These are phyloP conservation scores for Microdon myrmicae DNA, from an alignment of 2,888 invertebrate species.

Conservation along the genomic window DNA sequence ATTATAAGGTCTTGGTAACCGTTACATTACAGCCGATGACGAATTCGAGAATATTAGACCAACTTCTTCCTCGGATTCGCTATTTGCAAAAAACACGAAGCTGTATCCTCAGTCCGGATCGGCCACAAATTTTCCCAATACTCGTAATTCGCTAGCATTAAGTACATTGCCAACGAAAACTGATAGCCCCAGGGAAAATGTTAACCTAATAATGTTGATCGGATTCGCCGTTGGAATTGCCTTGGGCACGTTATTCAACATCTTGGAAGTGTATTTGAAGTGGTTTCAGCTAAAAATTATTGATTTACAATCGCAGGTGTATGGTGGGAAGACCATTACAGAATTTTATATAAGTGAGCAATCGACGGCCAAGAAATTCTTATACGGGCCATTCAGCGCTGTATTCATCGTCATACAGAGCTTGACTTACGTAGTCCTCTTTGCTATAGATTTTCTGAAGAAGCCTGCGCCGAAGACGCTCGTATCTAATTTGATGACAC, in stretches of 20 bases:
- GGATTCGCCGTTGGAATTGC: slow-evolving; percentile 28
- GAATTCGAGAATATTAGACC: too few relatives aligned
- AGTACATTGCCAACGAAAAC: not conserved
- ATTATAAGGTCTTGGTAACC: too few relatives aligned
- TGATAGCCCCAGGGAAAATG: not conserved
- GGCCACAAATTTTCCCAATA: slow-evolving; percentile 14
- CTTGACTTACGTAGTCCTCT: not conserved
- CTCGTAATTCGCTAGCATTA: not conserved
- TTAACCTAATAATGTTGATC: slow-evolving; percentile 33
- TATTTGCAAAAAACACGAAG: too few relatives aligned
- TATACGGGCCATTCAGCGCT: slow-evolving; percentile 12
- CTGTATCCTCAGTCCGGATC: slow-evolving; percentile 21
- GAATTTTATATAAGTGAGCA: slow-evolving; percentile 23
- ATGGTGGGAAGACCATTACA: slow-evolving; percentile 15
- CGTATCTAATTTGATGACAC: slow-evolving; percentile 27
- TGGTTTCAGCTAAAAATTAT: slow-evolving; percentile 18
- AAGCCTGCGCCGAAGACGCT: slow-evolving; percentile 33
- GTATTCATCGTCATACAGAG: slow-evolving; percentile 12
- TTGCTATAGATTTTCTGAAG: slow-evolving; percentile 15
- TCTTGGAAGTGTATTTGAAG: slow-evolving; percentile 19
- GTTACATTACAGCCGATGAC: slow-evolving; percentile 14
- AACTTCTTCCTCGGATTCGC: slow-evolving; percentile 17
- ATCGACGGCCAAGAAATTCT: slow-evolving; percentile 8
- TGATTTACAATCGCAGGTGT: slow-evolving; percentile 6
- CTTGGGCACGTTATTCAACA: slow-evolving; percentile 10